Percentiles rank a stretch among this genome's conserved stretches.
phyloP scores from a whole-genome alignment of 2,113 vertebrate species.

The Picathartes gymnocephalus region DNA sequence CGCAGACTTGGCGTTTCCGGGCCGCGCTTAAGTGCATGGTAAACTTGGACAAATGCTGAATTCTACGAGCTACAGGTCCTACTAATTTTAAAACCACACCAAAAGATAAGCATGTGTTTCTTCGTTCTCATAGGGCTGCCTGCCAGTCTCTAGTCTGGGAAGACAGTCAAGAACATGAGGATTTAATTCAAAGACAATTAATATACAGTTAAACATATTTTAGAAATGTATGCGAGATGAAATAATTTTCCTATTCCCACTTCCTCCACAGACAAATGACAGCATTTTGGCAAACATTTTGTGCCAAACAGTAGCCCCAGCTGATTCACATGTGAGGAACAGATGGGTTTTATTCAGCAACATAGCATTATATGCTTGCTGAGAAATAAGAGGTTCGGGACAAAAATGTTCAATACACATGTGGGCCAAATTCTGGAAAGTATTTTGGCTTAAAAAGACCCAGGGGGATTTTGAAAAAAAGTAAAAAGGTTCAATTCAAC shows the following conservation, averaged over 20 bases:
- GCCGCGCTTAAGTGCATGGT: neutral
- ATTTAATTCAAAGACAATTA: constrained; percentile 16
- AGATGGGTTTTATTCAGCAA: neutral
- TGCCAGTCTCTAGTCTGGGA: neutral
- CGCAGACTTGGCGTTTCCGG: neutral
- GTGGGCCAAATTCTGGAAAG: neutral
- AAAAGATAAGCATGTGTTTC: neutral
- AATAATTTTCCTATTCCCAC: neutral
- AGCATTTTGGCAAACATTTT: neutral
- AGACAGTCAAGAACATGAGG: constrained; percentile 27
- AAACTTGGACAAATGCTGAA: neutral
- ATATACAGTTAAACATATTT: constrained; percentile 18
- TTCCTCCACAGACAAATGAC: neutral
- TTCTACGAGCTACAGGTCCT: neutral
- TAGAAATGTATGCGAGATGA: neutral
- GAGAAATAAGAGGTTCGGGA: neutral
- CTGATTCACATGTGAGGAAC: neutral
- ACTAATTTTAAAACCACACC: neutral
- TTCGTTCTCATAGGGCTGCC: neutral
- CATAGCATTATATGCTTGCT: neutral
- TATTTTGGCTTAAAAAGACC: neutral
- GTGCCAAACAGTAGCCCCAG: constrained; percentile 6
- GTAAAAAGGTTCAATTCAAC: neutral
- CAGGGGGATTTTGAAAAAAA: neutral
- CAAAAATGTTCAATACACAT: neutral